These are phyloP conservation scores for Xiphias gladius DNA, from an alignment of 2,113 vertebrate genomes.

Conservation along the genomic window DNA sequence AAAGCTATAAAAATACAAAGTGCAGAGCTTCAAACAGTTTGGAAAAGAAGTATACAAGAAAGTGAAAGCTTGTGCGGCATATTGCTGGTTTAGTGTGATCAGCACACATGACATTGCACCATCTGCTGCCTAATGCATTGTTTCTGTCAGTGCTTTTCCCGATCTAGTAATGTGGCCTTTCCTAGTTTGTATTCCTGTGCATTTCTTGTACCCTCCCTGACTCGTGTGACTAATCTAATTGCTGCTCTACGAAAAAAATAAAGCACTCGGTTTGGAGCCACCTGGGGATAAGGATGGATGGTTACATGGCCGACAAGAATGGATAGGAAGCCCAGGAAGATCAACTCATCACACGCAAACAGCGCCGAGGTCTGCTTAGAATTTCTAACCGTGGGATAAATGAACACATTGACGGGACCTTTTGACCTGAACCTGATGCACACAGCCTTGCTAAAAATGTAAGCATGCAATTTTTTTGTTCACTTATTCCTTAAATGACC, in stretches of 20 bases:
- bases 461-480: not conserved
- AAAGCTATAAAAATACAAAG: constrained; percentile 56
- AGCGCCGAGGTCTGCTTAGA: not conserved
- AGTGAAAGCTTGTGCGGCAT: constrained; percentile 39
- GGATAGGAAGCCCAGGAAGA: not conserved
- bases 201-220: constrained; percentile 20
- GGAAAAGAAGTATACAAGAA: constrained; percentile 41
- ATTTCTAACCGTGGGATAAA: not conserved
- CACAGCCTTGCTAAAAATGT: not conserved
- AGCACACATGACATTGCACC: constrained; percentile 41
- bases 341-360: constrained; percentile 13
- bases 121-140: constrained; percentile 51
- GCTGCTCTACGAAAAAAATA: not conserved
- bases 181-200: constrained; percentile 23
- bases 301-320: constrained; percentile 1
- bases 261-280: constrained; percentile 1
- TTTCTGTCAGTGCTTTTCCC: constrained; percentile 30
- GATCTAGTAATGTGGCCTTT: constrained; percentile 20
- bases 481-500: not conserved
- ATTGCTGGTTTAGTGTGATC: constrained; percentile 54
- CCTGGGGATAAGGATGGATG: constrained; percentile 1
- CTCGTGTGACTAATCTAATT: constrained; percentile 28
- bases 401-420: not conserved
- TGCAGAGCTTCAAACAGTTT: constrained; percentile 48
- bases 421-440: not conserved